Base-by-base conservation (phyloP, 2,113 vertebrate species). In the Tragelaphus imberbis region DNA sequence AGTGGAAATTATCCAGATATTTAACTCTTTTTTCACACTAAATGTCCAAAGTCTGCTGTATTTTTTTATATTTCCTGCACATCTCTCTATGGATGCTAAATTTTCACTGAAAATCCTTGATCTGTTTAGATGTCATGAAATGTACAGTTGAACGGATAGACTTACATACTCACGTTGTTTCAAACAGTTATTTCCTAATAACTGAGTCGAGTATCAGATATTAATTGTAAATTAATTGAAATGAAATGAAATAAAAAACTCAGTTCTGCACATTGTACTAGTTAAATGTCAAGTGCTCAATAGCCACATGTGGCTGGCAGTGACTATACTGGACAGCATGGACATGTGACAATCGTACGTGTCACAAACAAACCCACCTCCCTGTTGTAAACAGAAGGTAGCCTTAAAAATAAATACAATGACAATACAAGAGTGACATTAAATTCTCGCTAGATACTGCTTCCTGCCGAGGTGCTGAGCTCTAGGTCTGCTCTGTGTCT, bases 161-260 rank as follows among this genome's bases (percentile, higher is more conserved):
- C 86, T 80, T 49, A 94, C n/a, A 85, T 28, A 36, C 49, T 58
- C 23, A 75, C 2, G 8, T 84, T 94, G 51, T 85, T 89, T 44
- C 84, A 97, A 40, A 33, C 21, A 87, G 44, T 85, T 86, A 63
- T 87, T 97, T 97, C 90, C 84, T 65, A 87, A 40, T 88, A 97
- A 58, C 55, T 61, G 56, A 90, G 82, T 33, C 0, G 0, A 87
- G 49, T 55, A 88, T 84, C 47, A 36, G 47, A 58, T 65, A 93
- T 95, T 93, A 84, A 85, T 79, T 87, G 9, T 55, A 93, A 87
- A 71, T 89, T 47, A 85, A 91, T 23, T 58, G 53, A 88, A 97
- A 56, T 88, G 53, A 88, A 96, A 71, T 90, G 55, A 97, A 82
- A 68, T 58, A 14, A 58, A 71, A 97, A 68, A 75, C n/a, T 84